A percentile compares a stretch with the other conserved stretches of the same genome.
These are phyloP conservation scores for Leptinotarsa undecemlineata DNA, from an alignment of 1,140 invertebrate genomes.

Conservation along the genomic window DNA sequence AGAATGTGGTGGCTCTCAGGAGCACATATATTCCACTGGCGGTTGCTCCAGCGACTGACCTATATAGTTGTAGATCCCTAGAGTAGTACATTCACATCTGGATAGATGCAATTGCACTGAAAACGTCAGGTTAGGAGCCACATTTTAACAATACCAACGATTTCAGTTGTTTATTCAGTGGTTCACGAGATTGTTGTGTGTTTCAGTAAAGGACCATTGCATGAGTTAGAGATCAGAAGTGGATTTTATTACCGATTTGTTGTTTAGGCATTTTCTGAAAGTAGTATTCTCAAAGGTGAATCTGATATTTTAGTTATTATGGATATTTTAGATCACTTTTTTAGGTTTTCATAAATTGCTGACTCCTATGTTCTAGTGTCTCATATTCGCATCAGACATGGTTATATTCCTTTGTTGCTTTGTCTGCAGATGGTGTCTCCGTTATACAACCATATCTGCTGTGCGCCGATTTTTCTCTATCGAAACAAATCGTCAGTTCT, in stretches of 20 bases:
- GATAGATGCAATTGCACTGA: conserved; percentile 4
- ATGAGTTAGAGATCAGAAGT: background rate
- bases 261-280: background rate
- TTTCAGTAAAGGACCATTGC: background rate
- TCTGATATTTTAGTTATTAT: background rate
- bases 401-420: too few species aligned
- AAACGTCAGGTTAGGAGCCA: conserved; percentile 1
- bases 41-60: conserved; percentile 4
- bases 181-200: background rate
- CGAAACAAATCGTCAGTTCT: too few species aligned
- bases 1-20: background rate
- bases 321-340: background rate
- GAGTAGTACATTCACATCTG: conserved; percentile 7
- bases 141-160: background rate
- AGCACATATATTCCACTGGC: background rate
- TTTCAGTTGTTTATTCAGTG: conserved; percentile 1
- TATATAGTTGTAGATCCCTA: conserved; percentile 1
- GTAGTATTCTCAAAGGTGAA: background rate
- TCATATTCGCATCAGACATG: too few species aligned
- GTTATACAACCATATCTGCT: too few species aligned
- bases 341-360: too few species aligned
- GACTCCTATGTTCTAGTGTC: too few species aligned
- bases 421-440: too few species aligned
- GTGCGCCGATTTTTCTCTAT: too few species aligned
- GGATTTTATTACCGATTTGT: background rate